Conservation (phyloP, 2,888 invertebrate species). For the Andrena flavipes region DNA sequence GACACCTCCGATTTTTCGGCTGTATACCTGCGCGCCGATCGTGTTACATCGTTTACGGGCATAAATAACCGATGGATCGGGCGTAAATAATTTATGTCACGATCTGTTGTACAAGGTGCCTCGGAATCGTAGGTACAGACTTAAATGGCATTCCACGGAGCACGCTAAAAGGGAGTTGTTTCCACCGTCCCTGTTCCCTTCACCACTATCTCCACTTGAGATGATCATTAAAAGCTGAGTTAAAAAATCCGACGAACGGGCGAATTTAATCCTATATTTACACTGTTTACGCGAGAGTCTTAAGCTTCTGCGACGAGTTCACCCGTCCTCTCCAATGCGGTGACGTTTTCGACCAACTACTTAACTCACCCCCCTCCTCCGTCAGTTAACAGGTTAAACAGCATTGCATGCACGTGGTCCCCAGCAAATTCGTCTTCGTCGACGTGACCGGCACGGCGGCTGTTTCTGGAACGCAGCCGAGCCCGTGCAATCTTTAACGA, state of each 20-base stretch:
- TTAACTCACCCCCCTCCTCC: no score
- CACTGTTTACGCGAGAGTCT: no score
- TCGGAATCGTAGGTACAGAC: no score
- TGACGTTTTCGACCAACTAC: neutral
- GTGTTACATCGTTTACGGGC: neutral
- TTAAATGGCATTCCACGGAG: no score
- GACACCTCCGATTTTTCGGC: neutral
- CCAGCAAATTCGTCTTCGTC: slow-evolving; percentile 26
- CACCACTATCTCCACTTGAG: no score
- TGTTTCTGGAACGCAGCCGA: slow-evolving; percentile 23
- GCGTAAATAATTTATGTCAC: slow-evolving; percentile 1
- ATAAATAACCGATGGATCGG: neutral
- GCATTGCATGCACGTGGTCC: slow-evolving; percentile 4
- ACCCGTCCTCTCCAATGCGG: neutral
- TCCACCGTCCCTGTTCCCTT: neutral
- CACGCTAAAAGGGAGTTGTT: neutral
- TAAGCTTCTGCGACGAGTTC: no score
- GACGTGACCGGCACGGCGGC: neutral
- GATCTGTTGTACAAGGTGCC: neutral
- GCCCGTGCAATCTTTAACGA: slow-evolving; percentile 57
- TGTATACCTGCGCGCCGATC: slow-evolving; percentile 19
- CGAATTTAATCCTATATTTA: no score
- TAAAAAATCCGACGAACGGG: no score
- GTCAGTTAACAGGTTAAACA: slow-evolving; percentile 10
- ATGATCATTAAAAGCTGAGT: no score